Conservation (phyloP, 37 sponge, comb jelly and placozoan genomes). For the Oscarella lobularis region DNA sequence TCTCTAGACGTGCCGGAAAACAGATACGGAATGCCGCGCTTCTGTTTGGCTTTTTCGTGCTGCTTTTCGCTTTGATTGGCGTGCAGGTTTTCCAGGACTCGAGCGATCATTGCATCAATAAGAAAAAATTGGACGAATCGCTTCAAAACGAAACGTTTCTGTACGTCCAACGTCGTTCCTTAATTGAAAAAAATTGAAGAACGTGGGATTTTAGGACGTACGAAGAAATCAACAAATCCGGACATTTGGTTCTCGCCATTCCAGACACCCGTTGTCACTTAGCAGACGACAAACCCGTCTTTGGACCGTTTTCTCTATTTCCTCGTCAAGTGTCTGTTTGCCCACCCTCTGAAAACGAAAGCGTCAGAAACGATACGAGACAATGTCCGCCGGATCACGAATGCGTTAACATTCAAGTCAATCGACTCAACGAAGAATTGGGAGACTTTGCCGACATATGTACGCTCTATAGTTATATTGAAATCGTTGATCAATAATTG, state of each 20-base stretch:
- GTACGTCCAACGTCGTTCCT: no score
- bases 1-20: background rate
- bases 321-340: no score
- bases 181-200: no score
- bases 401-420: no score
- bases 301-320: no score
- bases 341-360: no score
- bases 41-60: background rate
- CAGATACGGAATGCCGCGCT: background rate
- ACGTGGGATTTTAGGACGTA: no score
- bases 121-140: background rate
- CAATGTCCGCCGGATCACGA: no score
- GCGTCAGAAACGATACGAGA: no score
- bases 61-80: background rate
- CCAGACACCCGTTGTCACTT: background rate
- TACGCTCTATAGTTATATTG: no score
- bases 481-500: no score
- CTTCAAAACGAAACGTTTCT: background rate
- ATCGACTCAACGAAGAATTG: background rate
- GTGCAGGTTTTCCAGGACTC: background rate
- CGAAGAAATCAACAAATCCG: no score
- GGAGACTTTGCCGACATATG: background rate
- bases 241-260: constrained; percentile 3
- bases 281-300: background rate
- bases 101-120: background rate